Conservation (phyloP, 2,888 invertebrate genomes). For the Rotaria socialis region DNA sequence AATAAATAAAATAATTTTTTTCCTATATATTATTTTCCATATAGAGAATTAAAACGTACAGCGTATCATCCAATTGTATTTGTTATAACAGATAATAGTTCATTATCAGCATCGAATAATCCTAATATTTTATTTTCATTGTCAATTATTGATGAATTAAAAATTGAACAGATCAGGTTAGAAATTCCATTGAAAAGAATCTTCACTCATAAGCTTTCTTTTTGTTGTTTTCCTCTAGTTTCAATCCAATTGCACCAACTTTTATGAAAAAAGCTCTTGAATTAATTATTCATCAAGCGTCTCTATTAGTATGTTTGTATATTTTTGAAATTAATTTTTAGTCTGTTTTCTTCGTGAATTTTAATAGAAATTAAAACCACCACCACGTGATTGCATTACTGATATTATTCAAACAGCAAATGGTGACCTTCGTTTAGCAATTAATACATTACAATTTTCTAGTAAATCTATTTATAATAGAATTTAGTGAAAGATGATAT, state of each 20-base stretch:
- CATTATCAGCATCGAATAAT: conserved; percentile 3
- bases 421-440: conserved; percentile 44
- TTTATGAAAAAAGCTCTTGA: conserved; percentile 24
- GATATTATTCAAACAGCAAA: conserved; percentile 39
- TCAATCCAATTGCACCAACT: conserved; percentile 28
- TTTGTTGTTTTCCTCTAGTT: background rate
- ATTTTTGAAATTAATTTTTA: background rate
- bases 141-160: conserved; percentile 20
- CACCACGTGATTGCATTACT: conserved; percentile 27
- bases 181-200: background rate
- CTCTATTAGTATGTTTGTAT: background rate
- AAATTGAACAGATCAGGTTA: conserved; percentile 24
- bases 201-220: too few species aligned
- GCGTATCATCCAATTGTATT: conserved; percentile 30
- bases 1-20: background rate
- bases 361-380: conserved; percentile 12
- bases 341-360: background rate
- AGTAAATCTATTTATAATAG: background rate
- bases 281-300: background rate
- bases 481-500: too few species aligned
- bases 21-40: background rate
- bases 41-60: background rate
- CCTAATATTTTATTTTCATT: conserved; percentile 6
- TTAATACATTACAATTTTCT: conserved; percentile 41
- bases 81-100: conserved; percentile 5